Evolutionary conservation across 2,888 invertebrate genomes (phyloP).

Genomic region (Plusia festucae): DNA sequence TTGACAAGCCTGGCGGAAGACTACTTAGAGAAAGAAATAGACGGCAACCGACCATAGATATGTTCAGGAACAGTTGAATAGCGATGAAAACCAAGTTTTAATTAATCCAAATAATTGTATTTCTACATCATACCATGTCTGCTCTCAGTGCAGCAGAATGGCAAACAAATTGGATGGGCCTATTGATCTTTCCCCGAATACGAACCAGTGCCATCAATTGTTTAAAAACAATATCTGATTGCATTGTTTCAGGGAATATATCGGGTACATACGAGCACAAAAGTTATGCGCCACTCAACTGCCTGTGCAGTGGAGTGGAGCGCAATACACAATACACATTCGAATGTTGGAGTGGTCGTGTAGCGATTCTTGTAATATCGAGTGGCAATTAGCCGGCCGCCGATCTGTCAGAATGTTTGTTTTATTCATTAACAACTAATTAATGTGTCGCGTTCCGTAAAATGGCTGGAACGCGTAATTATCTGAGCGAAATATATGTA

Average conservation of each 20-base stretch:
- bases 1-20: conserved; percentile 36
- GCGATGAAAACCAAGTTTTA: not conserved
- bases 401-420: conserved; percentile 37
- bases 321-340: conserved; percentile 40
- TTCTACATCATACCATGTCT: conserved; percentile 4
- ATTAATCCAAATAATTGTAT: conserved; percentile 10
- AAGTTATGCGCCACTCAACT: conserved; percentile 16
- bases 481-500: conserved; percentile 18
- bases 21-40: conserved; percentile 19
- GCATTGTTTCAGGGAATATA: conserved; percentile 65
- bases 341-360: conserved; percentile 33
- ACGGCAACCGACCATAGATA: too few species aligned
- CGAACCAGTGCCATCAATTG: conserved; percentile 49
- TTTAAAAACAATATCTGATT: conserved; percentile 71
- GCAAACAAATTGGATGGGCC: conserved; percentile 43
- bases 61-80: not conserved
- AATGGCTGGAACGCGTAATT: conserved; percentile 36
- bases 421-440: conserved; percentile 40
- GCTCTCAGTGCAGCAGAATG: conserved; percentile 18
- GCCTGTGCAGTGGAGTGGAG: conserved; percentile 43
- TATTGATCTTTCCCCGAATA: conserved; percentile 21
- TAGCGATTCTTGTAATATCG: conserved; percentile 53
- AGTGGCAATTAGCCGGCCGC: conserved; percentile 53
- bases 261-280: conserved; percentile 39
- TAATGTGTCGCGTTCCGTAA: conserved; percentile 32